Base-by-base conservation (phyloP, 92 coral and sea anemone species). In the Desmophyllum pertusum region DNA sequence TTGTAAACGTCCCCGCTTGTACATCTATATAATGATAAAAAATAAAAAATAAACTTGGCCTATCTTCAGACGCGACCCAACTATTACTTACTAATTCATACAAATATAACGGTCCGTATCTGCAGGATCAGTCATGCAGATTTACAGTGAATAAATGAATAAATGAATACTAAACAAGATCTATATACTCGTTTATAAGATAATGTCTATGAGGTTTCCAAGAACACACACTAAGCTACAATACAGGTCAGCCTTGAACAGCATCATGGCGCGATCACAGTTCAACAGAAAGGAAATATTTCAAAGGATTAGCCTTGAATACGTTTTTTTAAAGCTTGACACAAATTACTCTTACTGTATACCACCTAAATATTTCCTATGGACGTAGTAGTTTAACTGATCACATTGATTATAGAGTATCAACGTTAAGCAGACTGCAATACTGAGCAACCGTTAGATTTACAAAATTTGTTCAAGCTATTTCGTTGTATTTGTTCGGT, bases 221-320 rank as follows among this genome's bases (percentile, higher is more conserved):
- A 67, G 73, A 37, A 67, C 45, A 36, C 45, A 67, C 3, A 17
- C 17, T 15, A 43, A 8, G 27, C 27, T 62, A 13, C 33, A n/a
- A n/a, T n/a, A n/a, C 18, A 67, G 45, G 73, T 67, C 73, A 37
- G 25, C 2, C 73, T 67, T 18, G 6, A 8, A 67, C 73, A 67
- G 13, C 27, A 36, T 4, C 45, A 37, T n/a, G n/a, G n/a, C n/a
- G 73, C 10, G 73, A 67, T 67, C 35, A 67, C 17, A 67, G 43
- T 37, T 67, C 41, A 67, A 36, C 41, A 36, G 39, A 33, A 71
- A 73, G 57, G 37, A 73, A 51, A 75, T 75, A 75, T 75, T 43
- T 40, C 6, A 21, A 51, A 8, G 64, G 70, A 77, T 77, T 55
- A 77, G 38, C 36, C 30, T 21, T 40, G 1, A 39, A 10, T 40